These are phyloP conservation scores for Eutrigla gurnardus DNA, from an alignment of 2,797 vertebrate species.

Conservation along the genomic window DNA sequence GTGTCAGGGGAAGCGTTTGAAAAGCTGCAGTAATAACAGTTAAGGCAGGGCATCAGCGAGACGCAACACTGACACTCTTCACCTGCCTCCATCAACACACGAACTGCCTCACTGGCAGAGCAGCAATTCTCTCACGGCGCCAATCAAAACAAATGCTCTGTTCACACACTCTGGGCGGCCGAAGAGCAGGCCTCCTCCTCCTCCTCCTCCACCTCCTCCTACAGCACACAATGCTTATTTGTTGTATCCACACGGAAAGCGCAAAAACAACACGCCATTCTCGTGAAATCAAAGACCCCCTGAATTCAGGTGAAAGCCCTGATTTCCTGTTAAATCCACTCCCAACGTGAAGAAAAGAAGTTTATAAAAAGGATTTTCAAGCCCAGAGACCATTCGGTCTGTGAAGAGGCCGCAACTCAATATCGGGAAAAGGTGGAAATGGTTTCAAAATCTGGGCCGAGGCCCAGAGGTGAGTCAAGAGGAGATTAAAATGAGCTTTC, in stretches of 20 bases:
- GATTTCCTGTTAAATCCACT: conserved; percentile 64
- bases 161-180: conserved; percentile 64
- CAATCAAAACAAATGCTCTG: conserved; percentile 72
- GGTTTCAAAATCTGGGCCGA: conserved; percentile 26
- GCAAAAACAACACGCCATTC: conserved; percentile 60
- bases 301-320: conserved; percentile 64
- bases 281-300: conserved; percentile 63
- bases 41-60: conserved; percentile 60
- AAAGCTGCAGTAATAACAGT: conserved; percentile 74
- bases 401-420: conserved; percentile 7
- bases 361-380: conserved; percentile 58
- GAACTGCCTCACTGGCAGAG: conserved; percentile 55
- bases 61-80: conserved; percentile 75
- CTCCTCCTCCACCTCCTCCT: too few relatives aligned
- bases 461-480: conserved; percentile 24
- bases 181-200: conserved; percentile 21
- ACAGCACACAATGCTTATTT: conserved; percentile 49
- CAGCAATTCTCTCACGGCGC: conserved; percentile 70
- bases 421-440: conserved; percentile 32
- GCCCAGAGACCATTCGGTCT: conserved; percentile 41
- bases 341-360: conserved; percentile 34
- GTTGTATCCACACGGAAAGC: conserved; percentile 47
- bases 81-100: conserved; percentile 76
- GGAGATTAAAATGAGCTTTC: conserved; percentile 39
- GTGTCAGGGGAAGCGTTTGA: conserved; percentile 64